Conservation (phyloP, 2,888 invertebrate genomes). For the Lysandra coridon region DNA sequence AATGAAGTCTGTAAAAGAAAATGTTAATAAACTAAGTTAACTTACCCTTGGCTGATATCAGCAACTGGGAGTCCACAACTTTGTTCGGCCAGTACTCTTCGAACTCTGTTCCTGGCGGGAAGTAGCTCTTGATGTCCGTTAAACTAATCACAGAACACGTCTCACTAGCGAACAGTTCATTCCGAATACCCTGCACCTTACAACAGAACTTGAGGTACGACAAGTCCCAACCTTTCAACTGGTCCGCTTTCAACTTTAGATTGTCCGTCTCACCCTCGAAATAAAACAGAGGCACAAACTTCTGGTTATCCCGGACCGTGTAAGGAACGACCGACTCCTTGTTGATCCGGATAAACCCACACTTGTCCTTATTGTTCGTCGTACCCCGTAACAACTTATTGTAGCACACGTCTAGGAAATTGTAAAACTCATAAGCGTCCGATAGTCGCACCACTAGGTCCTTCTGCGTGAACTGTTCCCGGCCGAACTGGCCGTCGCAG, state of each 20-base stretch:
- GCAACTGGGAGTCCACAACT: constrained; percentile 89
- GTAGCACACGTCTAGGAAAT: constrained; percentile 94
- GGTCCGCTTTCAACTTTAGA: constrained; percentile 91
- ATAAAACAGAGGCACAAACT: constrained; percentile 95
- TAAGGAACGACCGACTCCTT: constrained; percentile 97
- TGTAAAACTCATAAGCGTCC: constrained; percentile 94
- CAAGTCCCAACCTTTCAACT: constrained; percentile 94
- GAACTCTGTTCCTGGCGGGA: constrained; percentile 93
- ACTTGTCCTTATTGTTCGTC: constrained; percentile 87
- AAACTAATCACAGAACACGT: constrained; percentile 94
- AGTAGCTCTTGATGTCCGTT: constrained; percentile 93
- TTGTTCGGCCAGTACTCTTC: constrained; percentile 97
- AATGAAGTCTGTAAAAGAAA: neutral
- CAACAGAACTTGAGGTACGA: constrained; percentile 96
- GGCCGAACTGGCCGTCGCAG: constrained; percentile 94
- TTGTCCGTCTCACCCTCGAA: constrained; percentile 95
- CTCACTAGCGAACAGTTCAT: constrained; percentile 94
- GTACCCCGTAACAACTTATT: constrained; percentile 88
- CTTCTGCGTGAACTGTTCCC: constrained; percentile 91
- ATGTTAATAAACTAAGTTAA: constrained; percentile 5
- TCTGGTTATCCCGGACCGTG: constrained; percentile 89
- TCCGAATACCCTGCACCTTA: constrained; percentile 95
- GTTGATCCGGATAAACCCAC: constrained; percentile 95
- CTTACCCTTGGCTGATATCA: constrained; percentile 85
- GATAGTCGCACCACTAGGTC: constrained; percentile 93